phyloP scores from a whole-genome alignment of 2,113 vertebrate species.

The Prunella fulvescens region DNA sequence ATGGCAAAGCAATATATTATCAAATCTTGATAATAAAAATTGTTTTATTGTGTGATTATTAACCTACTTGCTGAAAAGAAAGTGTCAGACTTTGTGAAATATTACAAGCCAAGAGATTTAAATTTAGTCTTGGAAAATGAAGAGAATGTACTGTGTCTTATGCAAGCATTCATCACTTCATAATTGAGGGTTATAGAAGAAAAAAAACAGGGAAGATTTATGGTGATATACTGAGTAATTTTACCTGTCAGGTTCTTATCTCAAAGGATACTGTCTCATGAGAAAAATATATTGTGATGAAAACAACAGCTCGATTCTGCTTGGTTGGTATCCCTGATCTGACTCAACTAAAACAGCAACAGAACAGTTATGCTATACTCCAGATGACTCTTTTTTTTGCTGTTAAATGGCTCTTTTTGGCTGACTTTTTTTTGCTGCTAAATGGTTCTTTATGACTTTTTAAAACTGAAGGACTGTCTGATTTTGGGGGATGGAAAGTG shows the following conservation, averaged over 20 bases:
- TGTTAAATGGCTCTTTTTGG: too few relatives aligned
- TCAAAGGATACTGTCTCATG: not conserved
- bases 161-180: slow-evolving; percentile 15
- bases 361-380: not conserved
- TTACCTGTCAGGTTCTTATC: not conserved
- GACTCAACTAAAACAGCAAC: not conserved
- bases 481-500: not conserved
- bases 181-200: not conserved
- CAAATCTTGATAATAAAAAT: not conserved
- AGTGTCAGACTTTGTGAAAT: slow-evolving; percentile 5
- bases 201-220: not conserved
- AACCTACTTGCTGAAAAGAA: not conserved
- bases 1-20: not conserved
- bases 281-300: not conserved
- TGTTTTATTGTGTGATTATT: not conserved
- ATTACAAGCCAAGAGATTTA: not conserved
- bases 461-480: not conserved
- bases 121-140: slow-evolving; percentile 12
- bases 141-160: not conserved
- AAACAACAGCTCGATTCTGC: not conserved
- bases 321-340: not conserved
- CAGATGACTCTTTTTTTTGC: not conserved
- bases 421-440: not conserved
- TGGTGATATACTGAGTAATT: not conserved
- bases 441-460: not conserved